Percentiles rank a stretch among this genome's conserved stretches.
phyloP scores from a whole-genome alignment of 2,113 vertebrate species.

The Percina caprodes region DNA sequence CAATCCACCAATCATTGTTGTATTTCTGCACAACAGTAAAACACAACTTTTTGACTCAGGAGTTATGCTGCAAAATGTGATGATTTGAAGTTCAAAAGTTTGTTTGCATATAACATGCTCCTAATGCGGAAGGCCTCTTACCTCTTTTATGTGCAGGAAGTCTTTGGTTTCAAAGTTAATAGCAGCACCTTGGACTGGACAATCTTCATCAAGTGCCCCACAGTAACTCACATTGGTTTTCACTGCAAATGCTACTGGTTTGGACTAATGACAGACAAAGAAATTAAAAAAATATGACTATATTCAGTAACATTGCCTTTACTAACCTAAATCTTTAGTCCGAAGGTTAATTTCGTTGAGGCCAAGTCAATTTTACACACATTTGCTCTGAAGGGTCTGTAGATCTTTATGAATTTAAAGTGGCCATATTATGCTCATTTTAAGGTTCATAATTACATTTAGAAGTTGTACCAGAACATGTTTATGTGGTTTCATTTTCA shows the following conservation, averaged over 20 bases:
- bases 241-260: slow-evolving; percentile 96
- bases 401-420: neutral
- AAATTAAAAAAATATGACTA: neutral
- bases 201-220: slow-evolving; percentile 89
- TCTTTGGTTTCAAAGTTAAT: slow-evolving; percentile 98
- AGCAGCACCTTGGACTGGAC: slow-evolving; percentile 94
- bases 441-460: too few relatives aligned
- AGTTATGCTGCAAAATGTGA: neutral
- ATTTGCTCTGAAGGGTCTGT: neutral
- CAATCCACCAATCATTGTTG: slow-evolving; percentile 99
- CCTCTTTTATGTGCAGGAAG: slow-evolving; percentile 98
- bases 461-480: too few relatives aligned
- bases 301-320: neutral
- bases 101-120: neutral
- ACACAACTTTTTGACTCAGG: neutral
- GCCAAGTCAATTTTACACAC: neutral
- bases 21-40: slow-evolving; percentile 86
- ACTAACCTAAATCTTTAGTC: neutral
- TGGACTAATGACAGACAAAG: slow-evolving; percentile 83
- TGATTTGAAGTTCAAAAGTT: neutral
- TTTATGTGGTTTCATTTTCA: too few relatives aligned
- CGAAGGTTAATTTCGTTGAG: neutral
- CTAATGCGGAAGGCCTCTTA: slow-evolving; percentile 55
- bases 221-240: slow-evolving; percentile 96
- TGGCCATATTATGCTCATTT: too few relatives aligned